Conservation (phyloP, 2,113 vertebrate species). For the human (Homo sapiens) region GRCh38 chr21:42670501-42671000, state of each 20-base stretch:
- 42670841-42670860: background rate
- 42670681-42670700: no score
- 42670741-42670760: background rate
- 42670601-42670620: no score
- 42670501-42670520: no score
- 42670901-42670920: background rate
- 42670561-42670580: no score
- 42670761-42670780: no score
- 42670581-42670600: no score
- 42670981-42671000: background rate
- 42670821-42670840: background rate
- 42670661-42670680: no score
- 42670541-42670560: no score
- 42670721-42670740: background rate
- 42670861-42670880: background rate
- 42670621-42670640: no score
- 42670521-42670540: no score
- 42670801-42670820: background rate
- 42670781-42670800: background rate
- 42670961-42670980: background rate
- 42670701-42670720: no score
- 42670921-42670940: background rate
- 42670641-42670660: no score
- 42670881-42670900: background rate
- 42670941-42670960: background rate